Evolutionary conservation across 2,113 vertebrate species (phyloP), one percentile per base, ranked within the genome.

Genomic region (Pteropus alecto): DNA sequence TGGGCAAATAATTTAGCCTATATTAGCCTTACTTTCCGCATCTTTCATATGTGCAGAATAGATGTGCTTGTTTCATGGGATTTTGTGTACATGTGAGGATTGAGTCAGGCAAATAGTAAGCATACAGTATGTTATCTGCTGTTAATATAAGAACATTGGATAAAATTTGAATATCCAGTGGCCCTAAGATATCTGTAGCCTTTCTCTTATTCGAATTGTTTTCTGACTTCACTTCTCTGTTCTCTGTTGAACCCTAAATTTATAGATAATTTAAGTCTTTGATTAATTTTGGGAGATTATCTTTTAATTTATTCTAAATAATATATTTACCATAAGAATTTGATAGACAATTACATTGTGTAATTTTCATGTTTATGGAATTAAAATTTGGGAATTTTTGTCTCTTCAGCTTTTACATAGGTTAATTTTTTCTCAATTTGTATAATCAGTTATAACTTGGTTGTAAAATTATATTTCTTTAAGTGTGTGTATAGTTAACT

Each of bases 281-380:
- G 41, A 30, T 90, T 77, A 67, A 18, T 35, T 84, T 84, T 79
- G 18, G 78, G 22, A 76, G 26, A 6, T 85, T 88, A 12, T 79
- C 63, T 78, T 78, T 78, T 46, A 28, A n/a, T 63, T 87, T 41
- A 60, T 43, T 92, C 24, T 63, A 68, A 41, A 56, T 88, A n/a
- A 28, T 91, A 46, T 46, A 11, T 88, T 74, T 78, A 84, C 11
- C 13, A 21, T 67, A 73, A 22, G 28, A 6, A 78, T 51, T 35
- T 67, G 19, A 6, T 79, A 67, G 46, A 73, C 8, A 51, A 19
- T 73, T 41, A n/a, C 16, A 33, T 77, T 88, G 9, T 95, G 9
- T 71, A 21, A 58, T 95, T 94, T 61, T 51, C 48, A 43, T 77
- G 8, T 18, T 65, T 87, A 35, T 7, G 19, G 51, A 12, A 68